phyloP scores from a whole-genome alignment of 2,888 invertebrate genomes.

The Melanostoma mellinum region DNA sequence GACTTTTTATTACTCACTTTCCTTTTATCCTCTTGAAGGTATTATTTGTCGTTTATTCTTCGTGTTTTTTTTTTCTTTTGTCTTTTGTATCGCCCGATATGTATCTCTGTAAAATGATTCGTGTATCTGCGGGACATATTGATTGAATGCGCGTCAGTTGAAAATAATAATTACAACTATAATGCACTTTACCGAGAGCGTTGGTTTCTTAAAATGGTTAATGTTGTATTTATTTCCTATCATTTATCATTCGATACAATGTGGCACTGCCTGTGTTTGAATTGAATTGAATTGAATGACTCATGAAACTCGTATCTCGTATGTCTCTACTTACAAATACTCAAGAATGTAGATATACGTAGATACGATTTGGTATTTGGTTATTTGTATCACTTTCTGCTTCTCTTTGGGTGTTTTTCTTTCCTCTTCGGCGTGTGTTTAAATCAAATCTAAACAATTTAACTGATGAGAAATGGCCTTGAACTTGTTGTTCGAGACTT shows the following conservation, averaged over 20 bases:
- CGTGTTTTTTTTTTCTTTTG: slow-evolving; percentile 2
- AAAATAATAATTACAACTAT: slow-evolving; percentile 64
- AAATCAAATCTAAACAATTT: slow-evolving; percentile 46
- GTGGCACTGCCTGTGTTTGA: neutral
- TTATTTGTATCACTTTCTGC: slow-evolving; percentile 54
- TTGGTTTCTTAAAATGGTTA: slow-evolving; percentile 5
- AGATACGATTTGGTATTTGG: slow-evolving; percentile 62
- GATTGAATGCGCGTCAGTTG: slow-evolving; percentile 64
- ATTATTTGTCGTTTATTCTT: slow-evolving; percentile 35
- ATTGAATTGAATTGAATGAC: slow-evolving; percentile 11
- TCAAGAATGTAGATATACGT: slow-evolving; percentile 15
- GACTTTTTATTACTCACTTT: slow-evolving; percentile 68
- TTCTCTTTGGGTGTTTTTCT: slow-evolving; percentile 39
- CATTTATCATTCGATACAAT: slow-evolving; percentile 48
- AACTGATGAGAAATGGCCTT: slow-evolving; percentile 67
- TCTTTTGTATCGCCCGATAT: neutral
- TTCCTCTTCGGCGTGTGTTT: slow-evolving; percentile 18
- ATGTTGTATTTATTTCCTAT: slow-evolving; percentile 31
- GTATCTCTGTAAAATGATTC: slow-evolving; percentile 37
- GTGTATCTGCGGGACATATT: slow-evolving; percentile 53
- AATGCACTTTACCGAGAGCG: slow-evolving; percentile 50
- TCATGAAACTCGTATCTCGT: neutral
- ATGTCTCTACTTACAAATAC: neutral
- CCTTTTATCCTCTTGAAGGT: slow-evolving; percentile 35
- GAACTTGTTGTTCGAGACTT: slow-evolving; percentile 62